Evolutionary conservation across 2,888 invertebrate species (phyloP).

Genomic region (Crematogaster levior): DNA sequence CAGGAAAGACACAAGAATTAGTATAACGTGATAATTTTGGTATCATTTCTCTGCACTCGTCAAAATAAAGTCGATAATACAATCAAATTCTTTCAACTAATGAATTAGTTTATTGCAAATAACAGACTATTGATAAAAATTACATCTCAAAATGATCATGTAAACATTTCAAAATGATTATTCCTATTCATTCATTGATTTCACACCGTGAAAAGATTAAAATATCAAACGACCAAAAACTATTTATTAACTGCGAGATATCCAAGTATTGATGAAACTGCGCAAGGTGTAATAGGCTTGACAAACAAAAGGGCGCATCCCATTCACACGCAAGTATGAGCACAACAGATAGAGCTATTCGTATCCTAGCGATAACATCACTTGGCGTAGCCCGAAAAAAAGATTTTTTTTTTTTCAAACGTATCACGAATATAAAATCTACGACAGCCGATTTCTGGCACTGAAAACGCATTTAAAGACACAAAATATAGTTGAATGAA

Average conservation of each 20-base stretch:
- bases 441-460: slow-evolving; percentile 2
- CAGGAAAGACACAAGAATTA: neutral
- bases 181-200: too few relatives aligned
- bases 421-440: slow-evolving; percentile 37
- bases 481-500: slow-evolving; percentile 28
- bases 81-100: neutral
- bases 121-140: neutral
- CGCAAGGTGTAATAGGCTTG: slow-evolving; percentile 7
- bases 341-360: slow-evolving; percentile 31
- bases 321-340: slow-evolving; percentile 5
- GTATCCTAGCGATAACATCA: slow-evolving; percentile 19
- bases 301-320: slow-evolving; percentile 29
- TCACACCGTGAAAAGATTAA: neutral
- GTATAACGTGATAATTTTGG: neutral
- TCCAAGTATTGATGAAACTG: slow-evolving; percentile 8
- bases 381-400: neutral
- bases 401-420: neutral
- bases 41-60: neutral
- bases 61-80: neutral
- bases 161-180: neutral
- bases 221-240: neutral
- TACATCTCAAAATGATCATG: too few relatives aligned
- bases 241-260: neutral
- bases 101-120: neutral
- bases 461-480: slow-evolving; percentile 15